Percentiles rank a stretch among this genome's conserved stretches.
Evolutionary conservation across 2,113 vertebrate species (phyloP).

Genomic region (Callopanchax toddi): DNA sequence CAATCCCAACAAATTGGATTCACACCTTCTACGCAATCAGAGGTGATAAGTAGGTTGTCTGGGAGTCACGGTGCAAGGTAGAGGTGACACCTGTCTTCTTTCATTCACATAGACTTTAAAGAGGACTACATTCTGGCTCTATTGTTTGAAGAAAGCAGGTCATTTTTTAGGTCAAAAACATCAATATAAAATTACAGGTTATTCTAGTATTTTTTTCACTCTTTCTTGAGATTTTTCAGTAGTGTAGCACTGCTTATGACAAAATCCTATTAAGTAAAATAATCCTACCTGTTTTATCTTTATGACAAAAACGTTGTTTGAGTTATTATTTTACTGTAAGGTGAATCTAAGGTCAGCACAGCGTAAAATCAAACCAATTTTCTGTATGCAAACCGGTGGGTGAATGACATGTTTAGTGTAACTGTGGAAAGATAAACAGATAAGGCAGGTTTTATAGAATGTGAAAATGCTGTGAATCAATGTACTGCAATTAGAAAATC

Average conservation of each 20-base stretch:
- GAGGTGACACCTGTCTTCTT: conserved; percentile 64
- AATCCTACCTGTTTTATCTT: too few relatives aligned
- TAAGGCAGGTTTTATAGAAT: too few relatives aligned
- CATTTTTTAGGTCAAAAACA: conserved; percentile 6
- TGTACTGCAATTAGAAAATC: too few relatives aligned
- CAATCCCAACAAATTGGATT: conserved; percentile 79
- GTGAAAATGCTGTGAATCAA: too few relatives aligned
- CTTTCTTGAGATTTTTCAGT: not conserved
- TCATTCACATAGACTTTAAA: conserved; percentile 37
- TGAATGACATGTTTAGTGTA: too few relatives aligned
- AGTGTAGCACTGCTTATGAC: not conserved
- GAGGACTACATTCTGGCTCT: conserved; percentile 34
- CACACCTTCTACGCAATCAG: conserved; percentile 65
- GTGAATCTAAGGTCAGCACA: too few relatives aligned
- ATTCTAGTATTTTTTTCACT: not conserved
- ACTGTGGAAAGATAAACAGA: too few relatives aligned
- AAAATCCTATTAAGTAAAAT: too few relatives aligned
- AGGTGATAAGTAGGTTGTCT: conserved; percentile 47
- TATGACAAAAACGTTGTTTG: too few relatives aligned
- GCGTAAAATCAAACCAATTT: too few relatives aligned
- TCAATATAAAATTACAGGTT: not conserved
- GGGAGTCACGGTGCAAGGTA: conserved; percentile 30
- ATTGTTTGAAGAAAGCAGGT: conserved; percentile 6
- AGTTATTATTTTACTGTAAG: too few relatives aligned
- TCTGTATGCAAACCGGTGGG: too few relatives aligned